Evolutionary conservation across 2,888 invertebrate genomes (phyloP).

Genomic region (Perizoma flavofasciatum): DNA sequence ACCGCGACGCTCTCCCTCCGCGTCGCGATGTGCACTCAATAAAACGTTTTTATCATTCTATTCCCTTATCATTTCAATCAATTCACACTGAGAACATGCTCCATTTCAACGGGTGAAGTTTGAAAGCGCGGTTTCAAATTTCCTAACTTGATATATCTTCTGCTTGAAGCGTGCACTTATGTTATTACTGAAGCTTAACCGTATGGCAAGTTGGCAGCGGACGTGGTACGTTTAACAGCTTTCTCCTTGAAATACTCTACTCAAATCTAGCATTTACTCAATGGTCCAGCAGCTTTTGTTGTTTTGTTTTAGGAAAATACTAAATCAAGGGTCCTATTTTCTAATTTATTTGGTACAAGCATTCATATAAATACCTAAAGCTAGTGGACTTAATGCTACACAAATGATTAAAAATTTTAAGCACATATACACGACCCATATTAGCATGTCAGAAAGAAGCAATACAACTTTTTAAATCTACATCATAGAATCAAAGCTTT

Average conservation of each 20-base stretch:
- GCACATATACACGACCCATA: too few relatives aligned
- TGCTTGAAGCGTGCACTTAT: slow-evolving; percentile 47
- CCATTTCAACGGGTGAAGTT: slow-evolving; percentile 35
- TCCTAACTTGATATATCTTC: slow-evolving; percentile 40
- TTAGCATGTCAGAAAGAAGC: too few relatives aligned
- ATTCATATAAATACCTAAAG: too few relatives aligned
- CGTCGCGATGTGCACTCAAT: too few relatives aligned
- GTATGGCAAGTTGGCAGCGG: slow-evolving; percentile 40
- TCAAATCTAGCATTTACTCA: slow-evolving; percentile 5
- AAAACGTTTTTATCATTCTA: too few relatives aligned
- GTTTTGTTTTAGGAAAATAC: neutral
- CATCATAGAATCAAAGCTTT: too few relatives aligned
- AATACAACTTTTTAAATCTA: too few relatives aligned
- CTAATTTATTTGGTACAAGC: too few relatives aligned
- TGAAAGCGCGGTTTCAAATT: slow-evolving; percentile 42
- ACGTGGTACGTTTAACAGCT: slow-evolving; percentile 23
- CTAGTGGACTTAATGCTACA: too few relatives aligned
- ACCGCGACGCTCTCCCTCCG: too few relatives aligned
- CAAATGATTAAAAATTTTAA: too few relatives aligned
- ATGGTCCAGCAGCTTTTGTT: slow-evolving; percentile 1
- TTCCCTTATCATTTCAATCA: slow-evolving; percentile 1
- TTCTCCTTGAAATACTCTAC: slow-evolving; percentile 16
- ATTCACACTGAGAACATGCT: slow-evolving; percentile 3
- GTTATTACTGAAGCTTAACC: slow-evolving; percentile 47
- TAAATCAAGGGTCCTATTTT: neutral